These are phyloP conservation scores for Euproctis similis DNA, from an alignment of 2,888 invertebrate species.

Conservation along the genomic window DNA sequence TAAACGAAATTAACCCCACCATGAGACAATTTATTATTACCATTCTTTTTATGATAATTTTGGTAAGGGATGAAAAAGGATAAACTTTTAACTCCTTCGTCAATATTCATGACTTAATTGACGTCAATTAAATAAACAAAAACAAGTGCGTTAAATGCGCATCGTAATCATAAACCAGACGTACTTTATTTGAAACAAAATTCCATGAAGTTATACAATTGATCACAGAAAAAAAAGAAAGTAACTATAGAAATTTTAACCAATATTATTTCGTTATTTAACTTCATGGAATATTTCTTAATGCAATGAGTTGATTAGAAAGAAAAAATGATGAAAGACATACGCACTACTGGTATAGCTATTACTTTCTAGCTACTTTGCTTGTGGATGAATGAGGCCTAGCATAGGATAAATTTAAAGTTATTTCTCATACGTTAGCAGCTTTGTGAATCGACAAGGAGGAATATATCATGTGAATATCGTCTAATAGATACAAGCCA, in stretches of 20 bases:
- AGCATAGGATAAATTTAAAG: not conserved
- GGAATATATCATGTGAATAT: conserved; percentile 1
- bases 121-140: not conserved
- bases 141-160: not conserved
- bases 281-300: conserved; percentile 16
- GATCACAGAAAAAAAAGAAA: too few species aligned
- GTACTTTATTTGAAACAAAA: conserved; percentile 13
- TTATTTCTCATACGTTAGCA: conserved; percentile 12
- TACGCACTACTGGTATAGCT: conserved; percentile 20
- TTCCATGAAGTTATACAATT: conserved; percentile 20
- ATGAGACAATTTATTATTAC: too few species aligned
- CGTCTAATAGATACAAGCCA: not conserved
- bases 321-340: conserved; percentile 14
- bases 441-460: conserved; percentile 6
- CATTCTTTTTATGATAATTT: too few species aligned
- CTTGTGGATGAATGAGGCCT: conserved; percentile 11
- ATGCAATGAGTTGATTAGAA: conserved; percentile 14
- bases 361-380: conserved; percentile 16
- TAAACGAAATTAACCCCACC: too few species aligned
- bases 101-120: too few species aligned
- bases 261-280: conserved; percentile 2
- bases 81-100: too few species aligned
- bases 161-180: conserved; percentile 19
- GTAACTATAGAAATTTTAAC: not conserved
- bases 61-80: too few species aligned